Evolutionary conservation across 1,140 invertebrate species (phyloP), one percentile per base, ranked within the genome.

Genomic region (Tyrophagus putrescentiae): DNA sequence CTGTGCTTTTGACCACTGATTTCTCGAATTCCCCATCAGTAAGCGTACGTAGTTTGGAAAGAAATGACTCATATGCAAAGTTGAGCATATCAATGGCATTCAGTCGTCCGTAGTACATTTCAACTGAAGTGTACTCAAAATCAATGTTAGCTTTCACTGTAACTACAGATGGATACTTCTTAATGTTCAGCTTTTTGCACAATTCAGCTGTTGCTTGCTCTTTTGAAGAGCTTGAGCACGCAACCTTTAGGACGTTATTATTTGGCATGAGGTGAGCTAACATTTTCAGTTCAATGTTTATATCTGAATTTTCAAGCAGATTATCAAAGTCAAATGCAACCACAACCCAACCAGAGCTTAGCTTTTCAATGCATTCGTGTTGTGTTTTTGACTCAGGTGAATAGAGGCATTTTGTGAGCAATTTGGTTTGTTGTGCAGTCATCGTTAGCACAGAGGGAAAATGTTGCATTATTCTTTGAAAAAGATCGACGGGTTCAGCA

Each of bases 91-190:
- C 80, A 67, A 80, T 78, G 4, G 82, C 74, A 21, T 75, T 76
- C 48, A 75, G 69, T 61, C 80, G 75, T 18, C 82, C 23, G 33
- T 33, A 16, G 27, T 27, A 36, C 21, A 44, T n/a, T 36, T 50
- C 57, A 25, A 32, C 23, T 18, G 21, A 21, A 53, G 0, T 44
- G 41, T 0, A 25, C 71, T 87, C 83, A 70, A 82, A 80, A 18
- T 80, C 80, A 39, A 82, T 82, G 31, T 77, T 78, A 25, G 73
- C 68, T 68, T 85, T 85, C 63, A 86, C 77, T 16, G 86, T 73
- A 29, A 79, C 77, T 75, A 84, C 84, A 32, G 77, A 72, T 11
- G 84, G 84, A 71, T 82, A 83, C 62, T 80, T 80, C 44, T 66
- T 62, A 45, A 75, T 64, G 62, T 76, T 68, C 13, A 78, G 67